A percentile compares a stretch with the other conserved stretches of the same genome.
These are phyloP conservation scores for Eclectus roratus DNA, from an alignment of 2,113 vertebrate species.

Conservation along the genomic window DNA sequence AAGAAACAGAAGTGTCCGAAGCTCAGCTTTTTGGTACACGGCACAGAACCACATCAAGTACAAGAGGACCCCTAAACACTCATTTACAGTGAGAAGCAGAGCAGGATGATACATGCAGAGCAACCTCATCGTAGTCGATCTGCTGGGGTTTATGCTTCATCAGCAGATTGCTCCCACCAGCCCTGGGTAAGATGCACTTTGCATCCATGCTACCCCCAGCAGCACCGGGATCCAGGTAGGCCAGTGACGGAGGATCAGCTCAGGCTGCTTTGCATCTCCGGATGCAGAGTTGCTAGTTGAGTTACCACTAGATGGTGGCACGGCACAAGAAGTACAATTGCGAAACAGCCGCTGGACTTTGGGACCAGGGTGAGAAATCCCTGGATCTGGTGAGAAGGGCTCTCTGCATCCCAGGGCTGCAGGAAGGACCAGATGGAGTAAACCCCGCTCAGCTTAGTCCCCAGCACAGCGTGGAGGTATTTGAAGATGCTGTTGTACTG, in stretches of 20 bases:
- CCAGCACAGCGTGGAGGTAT: accelerated
- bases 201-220: accelerated
- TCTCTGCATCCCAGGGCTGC: accelerated
- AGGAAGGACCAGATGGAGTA: neutral
- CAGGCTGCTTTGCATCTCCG: neutral
- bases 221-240: neutral
- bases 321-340: neutral
- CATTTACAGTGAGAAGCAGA: accelerated
- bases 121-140: neutral
- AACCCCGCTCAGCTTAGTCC: neutral
- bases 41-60: accelerated
- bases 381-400: accelerated
- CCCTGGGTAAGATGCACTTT: accelerated
- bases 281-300: neutral
- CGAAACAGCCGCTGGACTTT: neutral
- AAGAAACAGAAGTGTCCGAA: neutral
- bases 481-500: accelerated
- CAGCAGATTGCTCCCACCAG: neutral
- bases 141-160: accelerated
- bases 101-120: neutral
- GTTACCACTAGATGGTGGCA: constrained; percentile 57
- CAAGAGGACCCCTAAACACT: accelerated
- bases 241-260: accelerated
- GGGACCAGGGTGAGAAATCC: neutral
- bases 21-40: neutral